These are phyloP conservation scores for Ondatra zibethicus DNA, from an alignment of 2,113 vertebrate species.

Conservation along the genomic window DNA sequence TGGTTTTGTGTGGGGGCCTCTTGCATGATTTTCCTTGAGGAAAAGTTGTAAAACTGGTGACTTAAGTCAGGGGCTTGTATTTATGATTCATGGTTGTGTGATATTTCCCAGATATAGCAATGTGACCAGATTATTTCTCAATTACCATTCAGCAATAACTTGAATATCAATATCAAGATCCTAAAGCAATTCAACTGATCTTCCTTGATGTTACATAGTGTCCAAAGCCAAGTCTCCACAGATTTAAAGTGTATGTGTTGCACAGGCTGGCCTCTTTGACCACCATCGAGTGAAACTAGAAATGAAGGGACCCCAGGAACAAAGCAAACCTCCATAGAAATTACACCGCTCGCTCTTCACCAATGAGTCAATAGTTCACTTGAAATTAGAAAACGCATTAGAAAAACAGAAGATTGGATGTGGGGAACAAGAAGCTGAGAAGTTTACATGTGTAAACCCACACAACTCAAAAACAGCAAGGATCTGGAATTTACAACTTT, in stretches of 20 bases:
- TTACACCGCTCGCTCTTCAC: background rate
- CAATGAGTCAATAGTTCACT: background rate
- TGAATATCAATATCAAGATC: conserved; percentile 17
- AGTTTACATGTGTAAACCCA: background rate
- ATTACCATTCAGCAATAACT: background rate
- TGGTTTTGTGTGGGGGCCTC: background rate
- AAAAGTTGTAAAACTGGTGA: conserved; percentile 54
- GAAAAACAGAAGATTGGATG: background rate
- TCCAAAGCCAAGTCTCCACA: background rate
- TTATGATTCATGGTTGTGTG: conserved; percentile 55
- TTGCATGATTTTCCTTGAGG: background rate
- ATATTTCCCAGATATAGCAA: conserved; percentile 56
- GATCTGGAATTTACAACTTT: background rate
- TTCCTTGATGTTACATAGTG: background rate
- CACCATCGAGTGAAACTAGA: background rate
- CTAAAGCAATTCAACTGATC: background rate
- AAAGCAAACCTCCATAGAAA: background rate
- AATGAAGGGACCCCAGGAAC: background rate
- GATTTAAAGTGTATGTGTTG: background rate
- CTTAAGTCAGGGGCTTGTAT: conserved; percentile 2
- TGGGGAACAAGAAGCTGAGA: background rate
- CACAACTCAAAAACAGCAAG: background rate
- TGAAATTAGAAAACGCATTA: conserved; percentile 7
- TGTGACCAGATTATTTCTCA: conserved; percentile 24
- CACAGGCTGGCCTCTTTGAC: background rate